These are phyloP conservation scores for Odontomyia ornata DNA, from an alignment of 2,888 invertebrate species.

Conservation along the genomic window DNA sequence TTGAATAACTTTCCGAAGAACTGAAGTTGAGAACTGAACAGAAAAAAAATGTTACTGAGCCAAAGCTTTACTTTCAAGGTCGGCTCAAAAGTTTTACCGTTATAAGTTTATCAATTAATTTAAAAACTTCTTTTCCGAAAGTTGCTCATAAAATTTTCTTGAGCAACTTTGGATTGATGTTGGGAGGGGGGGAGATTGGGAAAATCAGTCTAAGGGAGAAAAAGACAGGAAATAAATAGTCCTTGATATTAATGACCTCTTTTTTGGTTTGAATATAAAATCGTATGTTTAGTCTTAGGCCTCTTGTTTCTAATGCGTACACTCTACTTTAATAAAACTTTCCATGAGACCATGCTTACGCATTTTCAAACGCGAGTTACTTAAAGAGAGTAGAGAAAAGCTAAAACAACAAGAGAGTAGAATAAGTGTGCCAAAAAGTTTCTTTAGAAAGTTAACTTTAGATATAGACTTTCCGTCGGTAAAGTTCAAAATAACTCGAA, in stretches of 20 bases:
- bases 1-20: slow-evolving; percentile 22
- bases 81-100: slow-evolving; percentile 51
- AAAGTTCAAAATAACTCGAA: slow-evolving; percentile 35
- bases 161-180: slow-evolving; percentile 4
- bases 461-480: background rate
- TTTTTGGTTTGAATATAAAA: slow-evolving; percentile 17
- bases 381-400: slow-evolving; percentile 5
- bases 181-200: background rate
- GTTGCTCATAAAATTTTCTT: slow-evolving; percentile 26
- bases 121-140: slow-evolving; percentile 42
- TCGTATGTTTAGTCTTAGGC: slow-evolving; percentile 15
- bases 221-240: slow-evolving; percentile 6
- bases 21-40: background rate
- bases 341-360: no score
- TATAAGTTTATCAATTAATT: slow-evolving; percentile 51
- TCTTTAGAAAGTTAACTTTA: slow-evolving; percentile 35
- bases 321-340: background rate
- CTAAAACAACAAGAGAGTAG: slow-evolving; percentile 16
- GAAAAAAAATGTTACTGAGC: background rate
- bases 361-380: background rate
- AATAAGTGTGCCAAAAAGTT: slow-evolving; percentile 34
- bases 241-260: slow-evolving; percentile 23
- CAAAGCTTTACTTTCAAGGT: slow-evolving; percentile 48
- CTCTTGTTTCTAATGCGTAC: background rate
- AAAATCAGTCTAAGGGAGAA: background rate